These are phyloP conservation scores for Elephantulus edwardii DNA, from an alignment of 2,113 vertebrate genomes.

Conservation along the genomic window DNA sequence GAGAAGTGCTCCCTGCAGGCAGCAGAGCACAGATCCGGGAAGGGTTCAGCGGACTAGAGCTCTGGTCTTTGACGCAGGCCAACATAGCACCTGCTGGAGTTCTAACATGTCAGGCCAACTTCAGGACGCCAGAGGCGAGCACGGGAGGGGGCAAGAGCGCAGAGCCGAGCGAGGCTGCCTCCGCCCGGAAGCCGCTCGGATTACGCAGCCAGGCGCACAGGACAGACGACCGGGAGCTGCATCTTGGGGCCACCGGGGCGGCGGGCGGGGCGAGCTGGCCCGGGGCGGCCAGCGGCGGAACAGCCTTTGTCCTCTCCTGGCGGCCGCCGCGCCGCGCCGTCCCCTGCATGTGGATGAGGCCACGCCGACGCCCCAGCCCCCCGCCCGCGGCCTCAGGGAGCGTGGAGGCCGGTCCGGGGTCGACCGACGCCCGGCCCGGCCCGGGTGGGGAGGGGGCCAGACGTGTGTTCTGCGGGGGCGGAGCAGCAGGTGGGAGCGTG, in stretches of 20 bases:
- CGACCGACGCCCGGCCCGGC: background rate
- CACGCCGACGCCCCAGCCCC: background rate
- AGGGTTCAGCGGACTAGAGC: background rate
- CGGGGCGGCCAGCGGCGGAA: conserved; percentile 56
- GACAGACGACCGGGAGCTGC: background rate
- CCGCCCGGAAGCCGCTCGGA: conserved; percentile 20
- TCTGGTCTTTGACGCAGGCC: background rate
- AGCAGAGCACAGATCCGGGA: background rate
- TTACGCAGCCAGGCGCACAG: background rate
- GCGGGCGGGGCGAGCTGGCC: conserved; percentile 68
- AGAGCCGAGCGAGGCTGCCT: background rate
- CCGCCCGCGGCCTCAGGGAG: background rate
- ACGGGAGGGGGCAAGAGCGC: background rate
- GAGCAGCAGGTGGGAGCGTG: background rate
- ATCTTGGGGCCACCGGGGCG: conserved; percentile 61
- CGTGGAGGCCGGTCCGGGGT: background rate
- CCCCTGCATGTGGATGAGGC: conserved; percentile 77
- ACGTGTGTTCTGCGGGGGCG: background rate
- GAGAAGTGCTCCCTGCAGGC: background rate
- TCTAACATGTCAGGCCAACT: background rate
- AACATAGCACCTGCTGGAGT: background rate
- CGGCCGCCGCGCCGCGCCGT: conserved; percentile 46
- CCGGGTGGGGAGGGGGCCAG: background rate
- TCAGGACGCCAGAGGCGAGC: background rate
- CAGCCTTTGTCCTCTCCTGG: conserved; percentile 76